A percentile compares a stretch with the other conserved stretches of the same genome.
Evolutionary conservation across 2,113 vertebrate species (phyloP).

Genomic region (Gymnobelideus leadbeateri): DNA sequence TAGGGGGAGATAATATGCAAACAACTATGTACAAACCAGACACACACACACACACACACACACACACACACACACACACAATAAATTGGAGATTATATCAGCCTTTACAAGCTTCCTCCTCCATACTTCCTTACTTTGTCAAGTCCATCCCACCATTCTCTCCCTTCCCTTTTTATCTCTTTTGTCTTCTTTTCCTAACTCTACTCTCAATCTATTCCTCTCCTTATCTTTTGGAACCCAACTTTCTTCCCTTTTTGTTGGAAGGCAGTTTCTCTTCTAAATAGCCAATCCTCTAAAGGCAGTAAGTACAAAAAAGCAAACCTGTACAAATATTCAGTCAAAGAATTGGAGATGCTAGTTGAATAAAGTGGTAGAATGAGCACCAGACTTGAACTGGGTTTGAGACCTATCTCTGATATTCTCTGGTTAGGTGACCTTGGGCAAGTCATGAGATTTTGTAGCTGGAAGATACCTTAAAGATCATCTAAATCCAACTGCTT

Average conservation of each 20-base stretch:
- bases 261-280: neutral
- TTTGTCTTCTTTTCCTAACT: neutral
- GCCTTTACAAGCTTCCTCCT: neutral
- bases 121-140: neutral
- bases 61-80: neutral
- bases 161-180: slow-evolving; percentile 5
- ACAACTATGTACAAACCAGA: neutral
- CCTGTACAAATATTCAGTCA: neutral
- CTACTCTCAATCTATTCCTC: neutral
- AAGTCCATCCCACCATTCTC: neutral
- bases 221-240: neutral
- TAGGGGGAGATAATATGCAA: neutral
- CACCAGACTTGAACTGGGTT: neutral
- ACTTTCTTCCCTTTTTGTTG: neutral
- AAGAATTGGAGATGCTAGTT: neutral
- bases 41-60: neutral
- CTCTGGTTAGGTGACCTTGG: neutral
- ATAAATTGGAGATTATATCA: neutral
- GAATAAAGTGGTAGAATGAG: neutral
- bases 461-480: neutral
- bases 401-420: neutral
- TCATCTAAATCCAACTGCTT: neutral
- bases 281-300: neutral
- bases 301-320: neutral
- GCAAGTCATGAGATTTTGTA: neutral